Base-by-base conservation (phyloP, 2,113 vertebrate species). In the Sapayoa aenigma region DNA sequence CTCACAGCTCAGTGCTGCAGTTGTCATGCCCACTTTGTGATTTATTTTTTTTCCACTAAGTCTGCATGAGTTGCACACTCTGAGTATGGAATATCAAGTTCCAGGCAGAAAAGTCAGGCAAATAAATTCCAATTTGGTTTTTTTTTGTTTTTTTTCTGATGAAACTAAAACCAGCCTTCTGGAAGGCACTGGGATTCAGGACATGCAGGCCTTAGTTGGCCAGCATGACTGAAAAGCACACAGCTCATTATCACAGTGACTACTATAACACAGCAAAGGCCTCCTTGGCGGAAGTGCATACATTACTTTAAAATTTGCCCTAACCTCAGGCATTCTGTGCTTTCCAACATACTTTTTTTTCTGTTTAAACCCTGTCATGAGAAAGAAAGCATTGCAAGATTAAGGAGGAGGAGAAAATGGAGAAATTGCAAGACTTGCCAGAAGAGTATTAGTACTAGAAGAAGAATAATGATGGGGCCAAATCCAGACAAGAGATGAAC, bases 1-100 rank as follows among this genome's bases (percentile, higher is more conserved):
- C 69, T 63, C 42, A 30, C 63, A 52, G 81, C 46, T 87, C 74
- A 12, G 4, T 12, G 42, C 28, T n/a, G 30, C 39, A 72, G 35
- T 28, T 53, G 25, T 20, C 3, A 8, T 19, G 27, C 28, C 11
- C 1, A 0, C 44, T 18, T 3, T 4, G 11, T 2, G 3, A 35
- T 22, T 39, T 15, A 6, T 11, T 42, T 23, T 19, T 49, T 62
- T 39, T 0, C 15, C 47, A 30, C 33, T 12, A 35, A 58, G 24
- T 22, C 44, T 47, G 23, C 23, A 11, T 2, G 14, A 76, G 28
- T 52, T 85, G 90, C 60, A 60, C 4, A 12, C 55, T 55, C 37
- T 14, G 19, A 56, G 12, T 18, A 41, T 2, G 66, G 41, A 62
- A 58, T 46, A 78, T 18, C 47, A 35, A 87, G 84, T 28, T 84